Conservation (phyloP, 1,140 invertebrate species). For the Drosophila varians region DNA sequence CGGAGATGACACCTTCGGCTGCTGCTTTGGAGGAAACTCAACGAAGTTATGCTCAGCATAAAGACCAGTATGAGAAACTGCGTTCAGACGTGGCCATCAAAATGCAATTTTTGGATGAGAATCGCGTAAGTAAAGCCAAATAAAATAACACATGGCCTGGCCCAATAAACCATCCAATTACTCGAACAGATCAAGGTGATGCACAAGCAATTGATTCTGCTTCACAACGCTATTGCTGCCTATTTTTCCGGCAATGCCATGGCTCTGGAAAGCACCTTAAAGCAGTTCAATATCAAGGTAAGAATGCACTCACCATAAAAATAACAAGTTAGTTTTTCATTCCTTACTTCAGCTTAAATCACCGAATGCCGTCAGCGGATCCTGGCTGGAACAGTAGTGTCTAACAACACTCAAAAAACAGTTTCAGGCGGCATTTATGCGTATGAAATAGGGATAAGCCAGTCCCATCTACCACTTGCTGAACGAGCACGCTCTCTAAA, state of each 20-base stretch:
- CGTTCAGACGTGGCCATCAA: slow-evolving; percentile 97
- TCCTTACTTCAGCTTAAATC: slow-evolving; percentile 65
- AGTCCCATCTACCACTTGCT: slow-evolving; percentile 37
- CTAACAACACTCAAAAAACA: slow-evolving; percentile 15
- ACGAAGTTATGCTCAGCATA: slow-evolving; percentile 92
- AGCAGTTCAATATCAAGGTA: slow-evolving; percentile 96
- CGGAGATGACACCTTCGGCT: slow-evolving; percentile 86
- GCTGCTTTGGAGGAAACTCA: slow-evolving; percentile 92
- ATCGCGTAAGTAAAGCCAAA: slow-evolving; percentile 88
- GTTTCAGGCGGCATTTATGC: slow-evolving; percentile 32
- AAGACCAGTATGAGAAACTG: slow-evolving; percentile 95
- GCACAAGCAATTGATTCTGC: slow-evolving; percentile 97
- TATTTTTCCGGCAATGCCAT: slow-evolving; percentile 98
- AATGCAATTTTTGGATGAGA: slow-evolving; percentile 97
- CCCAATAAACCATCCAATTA: background rate
- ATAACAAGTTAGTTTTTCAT: background rate
- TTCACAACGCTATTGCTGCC: slow-evolving; percentile 97
- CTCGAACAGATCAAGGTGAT: slow-evolving; percentile 95
- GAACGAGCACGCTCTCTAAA: slow-evolving; percentile 73
- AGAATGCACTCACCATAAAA: background rate
- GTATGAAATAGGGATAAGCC: slow-evolving; percentile 18
- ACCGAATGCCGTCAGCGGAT: slow-evolving; percentile 75
- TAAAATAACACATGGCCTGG: background rate
- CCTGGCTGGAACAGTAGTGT: slow-evolving; percentile 82
- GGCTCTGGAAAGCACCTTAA: slow-evolving; percentile 96